Evolutionary conservation across 2,888 invertebrate genomes (phyloP).

Genomic region (Cacoxenus indagator): DNA sequence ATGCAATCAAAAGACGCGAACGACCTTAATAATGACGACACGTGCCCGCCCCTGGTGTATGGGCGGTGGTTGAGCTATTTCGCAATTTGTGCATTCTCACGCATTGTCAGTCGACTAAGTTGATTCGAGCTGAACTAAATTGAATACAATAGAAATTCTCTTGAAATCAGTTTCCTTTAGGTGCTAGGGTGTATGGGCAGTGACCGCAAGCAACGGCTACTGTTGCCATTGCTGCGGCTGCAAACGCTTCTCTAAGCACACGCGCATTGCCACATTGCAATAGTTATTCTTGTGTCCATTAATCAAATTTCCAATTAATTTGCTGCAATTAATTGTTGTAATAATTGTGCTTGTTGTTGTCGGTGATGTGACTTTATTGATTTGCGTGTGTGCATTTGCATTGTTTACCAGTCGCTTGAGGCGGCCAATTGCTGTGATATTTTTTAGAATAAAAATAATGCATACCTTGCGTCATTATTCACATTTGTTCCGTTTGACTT

Average conservation of each 20-base stretch:
- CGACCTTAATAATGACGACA: conserved; percentile 46
- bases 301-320: conserved; percentile 64
- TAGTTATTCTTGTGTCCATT: conserved; percentile 43
- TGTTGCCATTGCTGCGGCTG: background rate
- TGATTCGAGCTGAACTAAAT: conserved; percentile 26
- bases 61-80: background rate
- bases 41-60: background rate
- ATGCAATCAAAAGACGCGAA: background rate
- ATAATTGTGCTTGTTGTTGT: conserved; percentile 51
- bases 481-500: conserved; percentile 11
- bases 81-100: conserved; percentile 40
- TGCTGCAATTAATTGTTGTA: conserved; percentile 60
- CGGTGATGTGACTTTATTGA: background rate
- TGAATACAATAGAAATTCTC: background rate
- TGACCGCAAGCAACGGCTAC: too few species aligned
- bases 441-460: background rate
- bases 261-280: conserved; percentile 41
- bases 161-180: background rate
- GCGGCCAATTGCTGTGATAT: background rate
- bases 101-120: conserved; percentile 36
- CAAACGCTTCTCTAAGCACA: conserved; percentile 26
- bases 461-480: conserved; percentile 13
- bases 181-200: conserved; percentile 49
- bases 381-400: background rate
- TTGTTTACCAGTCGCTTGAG: conserved; percentile 2